A percentile compares a stretch with the other conserved stretches of the same genome.
Evolutionary conservation across 2,113 vertebrate species (phyloP).

Genomic region (Oxyruncus cristatus): DNA sequence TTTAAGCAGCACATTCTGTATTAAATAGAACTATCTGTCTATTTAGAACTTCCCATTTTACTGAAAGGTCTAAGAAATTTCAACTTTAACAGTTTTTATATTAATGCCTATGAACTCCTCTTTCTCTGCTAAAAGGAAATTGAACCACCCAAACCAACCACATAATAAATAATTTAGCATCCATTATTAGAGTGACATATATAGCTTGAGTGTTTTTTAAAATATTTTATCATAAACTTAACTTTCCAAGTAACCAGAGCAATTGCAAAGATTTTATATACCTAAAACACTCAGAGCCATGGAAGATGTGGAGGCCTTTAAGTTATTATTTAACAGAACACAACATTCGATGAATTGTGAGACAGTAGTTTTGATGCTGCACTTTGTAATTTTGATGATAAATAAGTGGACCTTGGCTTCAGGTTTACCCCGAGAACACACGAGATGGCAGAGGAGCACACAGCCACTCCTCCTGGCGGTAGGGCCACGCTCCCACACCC

Average conservation of each 20-base stretch:
- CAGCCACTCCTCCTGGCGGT: accelerated
- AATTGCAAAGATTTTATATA: background rate
- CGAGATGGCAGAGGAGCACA: accelerated
- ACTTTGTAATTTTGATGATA: background rate
- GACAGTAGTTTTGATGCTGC: background rate
- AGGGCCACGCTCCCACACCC: background rate
- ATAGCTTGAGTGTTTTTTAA: background rate
- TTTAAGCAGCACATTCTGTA: background rate
- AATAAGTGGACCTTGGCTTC: background rate
- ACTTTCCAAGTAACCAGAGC: background rate
- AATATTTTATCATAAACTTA: background rate
- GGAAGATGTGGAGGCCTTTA: background rate
- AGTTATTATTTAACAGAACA: background rate
- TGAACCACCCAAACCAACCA: background rate
- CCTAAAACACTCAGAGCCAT: background rate
- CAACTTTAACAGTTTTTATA: background rate
- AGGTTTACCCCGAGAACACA: background rate
- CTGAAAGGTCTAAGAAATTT: background rate
- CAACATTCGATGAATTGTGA: background rate
- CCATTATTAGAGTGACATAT: background rate
- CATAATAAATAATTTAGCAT: background rate
- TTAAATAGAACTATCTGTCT: background rate
- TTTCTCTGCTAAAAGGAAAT: background rate
- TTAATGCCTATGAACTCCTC: background rate
- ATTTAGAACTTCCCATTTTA: background rate